Base-by-base conservation (phyloP, 2,888 invertebrate genomes). In the Yponomeuta evonymella region DNA sequence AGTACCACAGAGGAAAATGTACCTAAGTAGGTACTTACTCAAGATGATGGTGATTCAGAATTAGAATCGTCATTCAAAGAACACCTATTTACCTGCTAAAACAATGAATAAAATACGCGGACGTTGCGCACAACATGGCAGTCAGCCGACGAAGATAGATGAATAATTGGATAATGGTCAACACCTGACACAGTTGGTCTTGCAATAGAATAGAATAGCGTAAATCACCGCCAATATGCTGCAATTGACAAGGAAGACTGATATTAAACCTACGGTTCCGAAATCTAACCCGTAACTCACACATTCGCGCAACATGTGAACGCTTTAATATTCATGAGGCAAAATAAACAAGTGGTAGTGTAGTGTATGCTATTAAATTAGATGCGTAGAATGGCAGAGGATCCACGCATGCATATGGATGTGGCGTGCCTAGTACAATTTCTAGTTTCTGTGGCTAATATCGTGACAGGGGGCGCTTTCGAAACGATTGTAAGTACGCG, bases 401-500 rank as follows among this genome's bases (percentile, higher is more conserved):
- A 43, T 48, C 43, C 48, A 67, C 48, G 67, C 65, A 65, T 65
- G 65, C 67, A 67, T 67, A 43, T 67, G 67, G 67, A 43, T 36
- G 62, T 73, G 71, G 71, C 71, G 70, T 72, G 73, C 69, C 15
- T 48, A 36, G 23, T 63, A 66, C 69, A 68, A 69, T 70, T 70
- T 69, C 69, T 69, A 69, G 69, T 69, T 69, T 51, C 58, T 69
- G 51, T 33, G 11, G 36, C 33, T 58, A 51, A 43, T 69, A 33
- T 70, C 71, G 71, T 71, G 73, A 72, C 73, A 73, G 71, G 73
- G 48, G 48, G 36, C 73, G 73, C 75, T 75, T 75, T 77, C 76
- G 68, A 73, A 73, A 73, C 72, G 72, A 74, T 75, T 73, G 71
- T 67, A 71, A 71, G 68, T 58, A 67, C 15, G 29, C 48, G 15